Evolutionary conservation across 2,113 vertebrate species (phyloP), one percentile per base, ranked within the genome.

Genomic region (Aramus guarauna): DNA sequence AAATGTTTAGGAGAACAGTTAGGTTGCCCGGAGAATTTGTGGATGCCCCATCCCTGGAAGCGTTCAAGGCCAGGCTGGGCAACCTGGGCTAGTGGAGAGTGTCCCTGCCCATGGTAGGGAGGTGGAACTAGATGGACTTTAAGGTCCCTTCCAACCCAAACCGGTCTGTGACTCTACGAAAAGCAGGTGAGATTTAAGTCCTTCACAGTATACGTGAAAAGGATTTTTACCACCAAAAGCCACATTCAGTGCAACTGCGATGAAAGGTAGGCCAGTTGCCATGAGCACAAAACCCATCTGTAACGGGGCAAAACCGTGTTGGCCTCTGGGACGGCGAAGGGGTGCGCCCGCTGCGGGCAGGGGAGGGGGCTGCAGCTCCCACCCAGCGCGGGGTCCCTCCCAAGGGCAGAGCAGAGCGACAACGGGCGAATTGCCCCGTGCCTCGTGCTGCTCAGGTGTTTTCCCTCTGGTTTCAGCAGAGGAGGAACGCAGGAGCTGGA

Each of bases 261-360:
- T 9, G 30, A 43, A 50, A 58, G 3, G 16, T 32, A 34, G 17
- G 21, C 13, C 43, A 20, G 5, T 34, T 16, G 36, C 55, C 21
- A 3, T 2, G 12, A 50, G 24, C 23, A 26, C 9, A 30, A 11
- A 6, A 32, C 21, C 4, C 12, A n/a, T n/a, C 7, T 26, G 1
- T 21, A 20, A 19, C 5, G 13, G 15, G 53, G 27, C 20, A 39
- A 32, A 62, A 39, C 11, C 2, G 0, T 4, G n/a, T 18, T 37
- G 9, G 27, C 7, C 34, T 34, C 19, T 15, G 20, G 20, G 55
- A 4, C 15, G 8, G 27, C 1, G 1, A 36, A 34, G 55, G 30
- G 22, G 4, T 43, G 63, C 13, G 16, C 20, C 20, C 2, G 5
- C 26, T 32, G 30, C 2, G 63, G 63, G 15, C 30, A 18, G 47